phyloP scores from a whole-genome alignment of 2,797 vertebrate species.

The Chelonia mydas region DNA sequence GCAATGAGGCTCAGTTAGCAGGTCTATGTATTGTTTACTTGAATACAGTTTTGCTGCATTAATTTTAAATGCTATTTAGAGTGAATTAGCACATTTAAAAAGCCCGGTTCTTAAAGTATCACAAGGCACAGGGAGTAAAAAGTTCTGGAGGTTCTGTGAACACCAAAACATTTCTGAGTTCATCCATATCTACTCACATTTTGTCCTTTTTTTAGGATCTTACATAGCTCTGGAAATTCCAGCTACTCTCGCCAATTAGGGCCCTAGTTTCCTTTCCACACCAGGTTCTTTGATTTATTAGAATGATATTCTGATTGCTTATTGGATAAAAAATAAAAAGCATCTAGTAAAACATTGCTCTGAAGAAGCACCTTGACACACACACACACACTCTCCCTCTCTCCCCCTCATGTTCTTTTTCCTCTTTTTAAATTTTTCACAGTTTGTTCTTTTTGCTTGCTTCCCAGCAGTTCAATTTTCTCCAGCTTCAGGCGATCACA shows the following conservation, averaged over 20 bases:
- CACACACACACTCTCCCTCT: not conserved
- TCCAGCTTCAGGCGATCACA: conserved; percentile 26
- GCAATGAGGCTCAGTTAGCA: not conserved
- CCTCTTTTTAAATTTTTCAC: not conserved
- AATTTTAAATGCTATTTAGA: accelerated
- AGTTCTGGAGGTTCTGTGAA: not conserved
- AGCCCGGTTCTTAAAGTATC: not conserved
- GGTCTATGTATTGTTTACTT: not conserved
- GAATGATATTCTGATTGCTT: not conserved
- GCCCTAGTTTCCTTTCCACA: not conserved
- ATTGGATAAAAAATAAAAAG: not conserved
- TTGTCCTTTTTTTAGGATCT: not conserved
- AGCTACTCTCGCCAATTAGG: not conserved
- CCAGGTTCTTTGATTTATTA: not conserved
- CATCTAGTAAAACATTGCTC: conserved; percentile 21
- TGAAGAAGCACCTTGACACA: not conserved
- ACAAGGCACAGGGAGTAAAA: not conserved
- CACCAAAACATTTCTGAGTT: accelerated
- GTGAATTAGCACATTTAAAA: not conserved
- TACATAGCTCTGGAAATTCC: not conserved
- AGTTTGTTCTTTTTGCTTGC: not conserved
- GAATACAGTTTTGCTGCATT: not conserved
- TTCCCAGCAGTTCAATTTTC: conserved; percentile 1
- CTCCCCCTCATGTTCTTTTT: not conserved
- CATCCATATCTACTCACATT: not conserved